Base-by-base conservation (phyloP, 2,888 invertebrate species). In the Erebia epiphron region DNA sequence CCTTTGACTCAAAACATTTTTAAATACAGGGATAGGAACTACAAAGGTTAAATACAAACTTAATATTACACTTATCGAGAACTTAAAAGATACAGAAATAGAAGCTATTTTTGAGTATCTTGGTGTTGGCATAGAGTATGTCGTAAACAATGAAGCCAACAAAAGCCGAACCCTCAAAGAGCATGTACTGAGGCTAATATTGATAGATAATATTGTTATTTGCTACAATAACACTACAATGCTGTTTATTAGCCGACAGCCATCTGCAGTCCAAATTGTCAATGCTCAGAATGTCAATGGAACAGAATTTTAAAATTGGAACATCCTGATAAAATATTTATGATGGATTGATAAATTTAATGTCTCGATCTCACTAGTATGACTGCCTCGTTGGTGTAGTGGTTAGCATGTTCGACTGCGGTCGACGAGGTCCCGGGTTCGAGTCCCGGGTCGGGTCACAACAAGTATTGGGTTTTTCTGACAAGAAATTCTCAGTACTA, bases 151-250 rank as follows among this genome's bases (percentile, higher is more conserved):
- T 68, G 56, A 68, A 54, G 64, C 54, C 81, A 78, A 88, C 86
- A 88, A 89, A 69, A 80, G 79, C 81, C 62, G 73, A 75, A 69
- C 80, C 84, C 86, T 85, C 85, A 79, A 80, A 74, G 72, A 70
- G 64, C 67, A 60, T 64, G 58, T 58, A 61, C 65, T 43, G 68
- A 41, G 68, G 83, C 87, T 87, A 90, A 89, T 90, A 86, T 89
- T 89, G 88, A 88, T 89, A 89, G 87, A 90, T 90, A 90, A 90
- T 89, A 90, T 89, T 90, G 87, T 89, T 86, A 86, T 69, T 72
- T 67, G 70, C 68, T 70, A 68, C 72, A 72, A 73, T 85, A 86
- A 83, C 43, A 58, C 58, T 69, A 80, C 79, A 69, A 67, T 73
- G 21, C 58, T 83, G 79, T 81, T 81, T 80, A 79, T 78, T 79